Evolutionary conservation across 2,888 invertebrate genomes (phyloP), one percentile per base, ranked within the genome.

Genomic region (Carabus problematicus): DNA sequence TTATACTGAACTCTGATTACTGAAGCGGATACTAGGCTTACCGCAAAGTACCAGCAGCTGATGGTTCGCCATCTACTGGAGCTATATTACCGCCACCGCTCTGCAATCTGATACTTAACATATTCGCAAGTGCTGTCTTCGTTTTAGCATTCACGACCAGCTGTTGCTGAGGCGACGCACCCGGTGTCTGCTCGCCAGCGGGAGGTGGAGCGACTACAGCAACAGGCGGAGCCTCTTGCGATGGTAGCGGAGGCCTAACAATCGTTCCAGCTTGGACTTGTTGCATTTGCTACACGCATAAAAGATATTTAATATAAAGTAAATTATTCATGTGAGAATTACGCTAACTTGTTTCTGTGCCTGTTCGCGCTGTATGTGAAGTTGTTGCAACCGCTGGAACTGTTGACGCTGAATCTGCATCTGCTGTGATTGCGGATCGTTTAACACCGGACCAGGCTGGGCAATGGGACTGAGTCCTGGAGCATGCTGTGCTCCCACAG

Each of bases 121-220:
- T 94, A 80, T 97, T 95, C 12, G 97, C 97, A 69, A 98, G 84
- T 0, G 97, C 97, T 0, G 97, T 97, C 84, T 97, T 98, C 2
- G 96, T 95, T 83, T 95, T 95, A 0, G 92, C 89, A 77, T 93
- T 93, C 62, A 95, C 94, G 47, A 91, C 85, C 70, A 90, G 77
- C 12, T 88, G 87, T 74, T 85, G 84, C 70, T 83, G 80, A 71
- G 39, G 79, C 61, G 0, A 75, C 69, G 9, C 77, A 66, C 70
- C 55, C 16, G 70, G 71, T 4, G 60, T 39, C 9, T 12, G 11
- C 2, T 56, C 68, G 6, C 60, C 68, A 55, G 73, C 70, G 43
- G 73, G 71, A 14, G 70, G 70, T 19, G 74, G 70, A 4, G 70
- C 64, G 1, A 71, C 70, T n/a, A 77, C 77, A 8, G 75, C 76